A percentile compares a stretch with the other conserved stretches of the same genome.
These are phyloP conservation scores for Xylota segnis DNA, from an alignment of 2,888 invertebrate species.

Conservation along the genomic window DNA sequence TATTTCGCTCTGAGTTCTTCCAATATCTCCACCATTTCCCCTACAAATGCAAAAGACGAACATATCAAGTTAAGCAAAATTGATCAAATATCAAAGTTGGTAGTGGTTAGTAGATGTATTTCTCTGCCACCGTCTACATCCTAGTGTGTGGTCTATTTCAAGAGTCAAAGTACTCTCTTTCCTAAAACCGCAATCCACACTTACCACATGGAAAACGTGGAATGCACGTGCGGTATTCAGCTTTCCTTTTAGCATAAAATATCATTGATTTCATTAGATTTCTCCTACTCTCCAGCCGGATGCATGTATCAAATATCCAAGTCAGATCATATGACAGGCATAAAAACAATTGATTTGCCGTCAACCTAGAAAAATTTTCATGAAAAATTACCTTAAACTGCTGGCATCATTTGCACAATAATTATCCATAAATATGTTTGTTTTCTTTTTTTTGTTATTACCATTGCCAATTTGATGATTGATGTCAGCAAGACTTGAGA, in stretches of 20 bases:
- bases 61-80: constrained; percentile 13
- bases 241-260: constrained; percentile 53
- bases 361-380: constrained; percentile 63
- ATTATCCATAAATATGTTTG: constrained; percentile 21
- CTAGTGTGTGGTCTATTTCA: constrained; percentile 30
- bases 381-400: constrained; percentile 45
- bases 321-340: constrained; percentile 37
- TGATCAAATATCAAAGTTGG: constrained; percentile 20
- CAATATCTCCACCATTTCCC: not conserved
- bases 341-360: constrained; percentile 57
- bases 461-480: constrained; percentile 59
- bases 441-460: not conserved
- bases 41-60: constrained; percentile 7
- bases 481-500: constrained; percentile 54
- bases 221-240: constrained; percentile 64
- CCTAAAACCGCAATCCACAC: constrained; percentile 18
- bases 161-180: constrained; percentile 25
- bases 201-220: constrained; percentile 19
- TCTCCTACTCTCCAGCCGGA: constrained; percentile 48
- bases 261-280: constrained; percentile 64
- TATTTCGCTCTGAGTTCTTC: not conserved
- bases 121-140: not conserved
- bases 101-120: constrained; percentile 20
- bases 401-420: constrained; percentile 4
- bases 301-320: constrained; percentile 57